These are phyloP conservation scores for Andrena minutula DNA, from an alignment of 2,888 invertebrate genomes.

Conservation along the genomic window DNA sequence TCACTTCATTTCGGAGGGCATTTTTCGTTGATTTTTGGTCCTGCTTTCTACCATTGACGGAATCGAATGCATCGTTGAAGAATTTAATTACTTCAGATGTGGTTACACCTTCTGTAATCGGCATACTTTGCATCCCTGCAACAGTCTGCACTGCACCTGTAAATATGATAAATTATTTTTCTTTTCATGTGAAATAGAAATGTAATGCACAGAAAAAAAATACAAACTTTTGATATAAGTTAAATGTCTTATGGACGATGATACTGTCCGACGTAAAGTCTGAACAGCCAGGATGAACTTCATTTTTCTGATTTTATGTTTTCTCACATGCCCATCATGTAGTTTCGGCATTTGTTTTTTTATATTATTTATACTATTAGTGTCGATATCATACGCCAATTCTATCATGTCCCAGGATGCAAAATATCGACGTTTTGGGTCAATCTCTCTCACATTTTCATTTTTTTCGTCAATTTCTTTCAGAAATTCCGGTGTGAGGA, in stretches of 20 bases:
- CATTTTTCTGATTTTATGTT: no score
- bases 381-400: slow-evolving; percentile 1
- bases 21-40: not conserved
- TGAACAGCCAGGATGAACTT: not conserved
- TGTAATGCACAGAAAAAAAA: not conserved
- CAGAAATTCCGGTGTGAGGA: no score
- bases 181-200: slow-evolving; percentile 8
- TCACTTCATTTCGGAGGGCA: not conserved
- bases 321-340: no score
- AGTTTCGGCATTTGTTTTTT: no score
- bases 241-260: not conserved
- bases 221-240: not conserved
- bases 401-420: not conserved
- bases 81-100: not conserved
- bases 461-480: no score
- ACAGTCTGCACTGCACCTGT: not conserved
- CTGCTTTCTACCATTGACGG: not conserved
- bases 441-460: not conserved
- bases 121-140: not conserved
- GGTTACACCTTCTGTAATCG: not conserved
- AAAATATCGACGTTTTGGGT: no score
- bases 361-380: no score
- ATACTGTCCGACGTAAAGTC: not conserved
- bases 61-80: not conserved
- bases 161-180: not conserved